Evolutionary conservation across 37 sponge, comb jelly and placozoan species (phyloP).

Genomic region (Geodia barretti): DNA sequence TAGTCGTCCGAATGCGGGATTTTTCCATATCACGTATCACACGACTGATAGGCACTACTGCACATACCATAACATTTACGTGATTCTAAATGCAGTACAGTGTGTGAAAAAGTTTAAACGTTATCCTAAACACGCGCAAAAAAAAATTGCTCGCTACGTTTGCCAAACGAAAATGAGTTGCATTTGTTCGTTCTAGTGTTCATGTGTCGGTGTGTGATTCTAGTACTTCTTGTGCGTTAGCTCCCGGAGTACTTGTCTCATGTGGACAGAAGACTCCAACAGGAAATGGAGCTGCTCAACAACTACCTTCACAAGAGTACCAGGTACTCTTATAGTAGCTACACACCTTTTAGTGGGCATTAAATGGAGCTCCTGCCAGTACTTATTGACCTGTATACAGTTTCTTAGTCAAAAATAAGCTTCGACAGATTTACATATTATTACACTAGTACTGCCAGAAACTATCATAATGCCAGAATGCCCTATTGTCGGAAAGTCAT

Average conservation of each 20-base stretch:
- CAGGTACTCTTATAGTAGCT: constrained; percentile 26
- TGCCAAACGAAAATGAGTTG: background rate
- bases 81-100: too few species aligned
- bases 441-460: background rate
- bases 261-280: constrained; percentile 70
- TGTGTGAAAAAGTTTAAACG: too few species aligned
- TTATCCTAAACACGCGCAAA: too few species aligned
- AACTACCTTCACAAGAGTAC: constrained; percentile 90
- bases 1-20: too few species aligned
- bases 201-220: background rate
- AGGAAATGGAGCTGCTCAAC: constrained; percentile 82
- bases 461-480: background rate
- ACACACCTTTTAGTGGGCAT: background rate
- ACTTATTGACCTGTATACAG: background rate
- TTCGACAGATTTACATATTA: too few species aligned
- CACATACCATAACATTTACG: too few species aligned
- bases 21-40: too few species aligned
- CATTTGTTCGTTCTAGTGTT: background rate
- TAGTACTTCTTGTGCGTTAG: too few species aligned
- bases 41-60: too few species aligned
- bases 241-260: constrained; percentile 90
- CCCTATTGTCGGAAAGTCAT: background rate
- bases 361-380: background rate
- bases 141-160: background rate
- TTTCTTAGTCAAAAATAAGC: too few species aligned